A percentile compares a stretch with the other conserved stretches of the same genome.
Evolutionary conservation across 2,888 invertebrate species (phyloP).

Genomic region (Conus canariensis): DNA sequence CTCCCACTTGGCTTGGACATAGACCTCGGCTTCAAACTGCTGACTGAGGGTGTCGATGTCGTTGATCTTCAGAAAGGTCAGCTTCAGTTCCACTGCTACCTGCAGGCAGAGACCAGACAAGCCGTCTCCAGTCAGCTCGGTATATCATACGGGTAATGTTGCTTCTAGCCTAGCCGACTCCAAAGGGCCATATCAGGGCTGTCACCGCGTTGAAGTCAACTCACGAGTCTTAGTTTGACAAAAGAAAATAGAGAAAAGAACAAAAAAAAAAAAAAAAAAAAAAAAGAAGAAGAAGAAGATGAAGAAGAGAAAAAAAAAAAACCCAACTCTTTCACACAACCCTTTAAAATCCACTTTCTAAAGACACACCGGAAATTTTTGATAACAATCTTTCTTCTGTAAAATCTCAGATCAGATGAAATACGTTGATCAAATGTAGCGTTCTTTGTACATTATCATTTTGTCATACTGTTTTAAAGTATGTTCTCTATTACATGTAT

Average conservation of each 20-base stretch:
- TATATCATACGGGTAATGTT: not conserved
- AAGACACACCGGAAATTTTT: too few species aligned
- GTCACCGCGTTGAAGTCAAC: too few species aligned
- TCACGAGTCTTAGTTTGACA: too few species aligned
- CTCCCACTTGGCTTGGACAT: conserved; percentile 69
- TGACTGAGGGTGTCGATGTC: conserved; percentile 69
- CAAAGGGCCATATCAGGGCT: not conserved
- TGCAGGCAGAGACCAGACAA: conserved; percentile 42
- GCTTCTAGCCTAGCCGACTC: not conserved
- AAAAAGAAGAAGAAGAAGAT: not conserved
- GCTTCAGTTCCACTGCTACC: conserved; percentile 66
- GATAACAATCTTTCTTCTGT: too few species aligned
- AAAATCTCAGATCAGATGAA: too few species aligned
- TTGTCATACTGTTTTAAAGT: too few species aligned
- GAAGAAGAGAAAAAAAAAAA: not conserved
- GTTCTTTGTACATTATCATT: too few species aligned
- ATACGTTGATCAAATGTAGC: too few species aligned
- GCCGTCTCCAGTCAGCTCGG: not conserved
- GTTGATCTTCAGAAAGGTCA: conserved; percentile 67
- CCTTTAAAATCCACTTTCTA: too few species aligned
- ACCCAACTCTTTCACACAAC: too few species aligned
- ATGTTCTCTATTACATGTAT: too few species aligned
- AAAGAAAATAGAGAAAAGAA: not conserved
- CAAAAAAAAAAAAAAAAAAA: not conserved
- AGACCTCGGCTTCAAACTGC: conserved; percentile 68